These are phyloP conservation scores for Crax fasciolata DNA, from an alignment of 2,797 vertebrate genomes.

Conservation along the genomic window DNA sequence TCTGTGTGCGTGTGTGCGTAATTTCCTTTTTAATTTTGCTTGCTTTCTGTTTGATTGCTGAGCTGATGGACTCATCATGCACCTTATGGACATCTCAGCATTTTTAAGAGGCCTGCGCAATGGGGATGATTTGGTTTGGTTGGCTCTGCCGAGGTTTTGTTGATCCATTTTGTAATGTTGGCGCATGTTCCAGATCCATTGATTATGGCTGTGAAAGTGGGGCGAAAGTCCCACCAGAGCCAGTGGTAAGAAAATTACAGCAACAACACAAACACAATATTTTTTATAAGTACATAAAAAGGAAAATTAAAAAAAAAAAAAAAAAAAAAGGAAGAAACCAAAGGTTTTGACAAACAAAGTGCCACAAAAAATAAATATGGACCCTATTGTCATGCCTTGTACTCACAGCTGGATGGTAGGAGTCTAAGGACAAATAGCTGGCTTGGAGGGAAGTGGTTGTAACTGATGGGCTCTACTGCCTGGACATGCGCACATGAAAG, in stretches of 20 bases:
- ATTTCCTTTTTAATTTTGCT: conserved; percentile 10
- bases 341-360: conserved; percentile 81
- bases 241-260: conserved; percentile 25
- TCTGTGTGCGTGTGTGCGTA: background rate
- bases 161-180: background rate
- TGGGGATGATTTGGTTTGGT: conserved; percentile 37
- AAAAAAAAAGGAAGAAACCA: conserved; percentile 78
- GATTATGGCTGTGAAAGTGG: conserved; percentile 67
- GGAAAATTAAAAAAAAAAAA: background rate
- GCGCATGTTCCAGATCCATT: conserved; percentile 58
- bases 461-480: conserved; percentile 35
- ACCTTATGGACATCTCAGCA: conserved; percentile 58
- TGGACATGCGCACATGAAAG: conserved; percentile 75
- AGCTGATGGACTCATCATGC: conserved; percentile 56
- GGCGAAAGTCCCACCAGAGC: conserved; percentile 55
- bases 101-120: conserved; percentile 41
- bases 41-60: conserved; percentile 56
- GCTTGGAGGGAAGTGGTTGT: conserved; percentile 50
- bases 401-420: conserved; percentile 64
- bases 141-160: conserved; percentile 40
- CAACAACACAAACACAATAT: conserved; percentile 48
- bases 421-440: conserved; percentile 57
- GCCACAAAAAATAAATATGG: conserved; percentile 64
- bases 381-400: conserved; percentile 71
- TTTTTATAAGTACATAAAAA: conserved; percentile 64